Evolutionary conservation across 1,140 invertebrate genomes (phyloP).

Genomic region (Grapholita molesta): DNA sequence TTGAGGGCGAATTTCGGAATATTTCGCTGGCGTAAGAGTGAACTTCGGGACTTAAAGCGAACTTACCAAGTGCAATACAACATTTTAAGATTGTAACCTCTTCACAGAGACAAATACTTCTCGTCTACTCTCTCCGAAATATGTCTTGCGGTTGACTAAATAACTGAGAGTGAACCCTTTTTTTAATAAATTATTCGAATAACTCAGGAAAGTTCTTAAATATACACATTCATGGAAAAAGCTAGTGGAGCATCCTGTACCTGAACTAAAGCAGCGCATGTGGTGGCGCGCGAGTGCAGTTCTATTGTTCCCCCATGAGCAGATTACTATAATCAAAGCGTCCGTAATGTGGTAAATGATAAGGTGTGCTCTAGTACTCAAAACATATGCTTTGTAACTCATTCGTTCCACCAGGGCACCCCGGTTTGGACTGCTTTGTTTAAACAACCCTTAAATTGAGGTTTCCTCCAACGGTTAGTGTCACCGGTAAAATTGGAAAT

Average conservation of each 20-base stretch:
- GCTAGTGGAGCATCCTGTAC: slow-evolving; percentile 40
- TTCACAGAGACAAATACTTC: no score
- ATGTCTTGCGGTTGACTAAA: no score
- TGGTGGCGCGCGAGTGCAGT: slow-evolving; percentile 53
- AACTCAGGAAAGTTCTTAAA: no score
- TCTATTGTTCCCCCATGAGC: slow-evolving; percentile 69
- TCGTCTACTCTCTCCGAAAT: no score
- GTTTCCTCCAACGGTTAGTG: slow-evolving; percentile 20
- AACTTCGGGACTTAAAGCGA: no score
- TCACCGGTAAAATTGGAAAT: not conserved
- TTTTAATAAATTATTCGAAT: no score
- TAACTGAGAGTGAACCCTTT: no score
- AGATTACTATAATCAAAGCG: slow-evolving; percentile 76
- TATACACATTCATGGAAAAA: not conserved
- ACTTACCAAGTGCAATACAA: no score
- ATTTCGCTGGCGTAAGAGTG: no score
- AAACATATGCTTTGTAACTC: slow-evolving; percentile 75
- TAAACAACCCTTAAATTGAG: slow-evolving; percentile 46
- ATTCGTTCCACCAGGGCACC: slow-evolving; percentile 57
- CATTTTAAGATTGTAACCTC: no score
- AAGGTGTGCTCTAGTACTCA: slow-evolving; percentile 66
- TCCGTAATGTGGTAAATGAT: slow-evolving; percentile 75
- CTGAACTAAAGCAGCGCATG: slow-evolving; percentile 35
- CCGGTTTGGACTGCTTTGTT: slow-evolving; percentile 42
- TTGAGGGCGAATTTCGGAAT: no score